Conservation (phyloP, 2,113 vertebrate genomes). For the Perognathus longimembris region DNA sequence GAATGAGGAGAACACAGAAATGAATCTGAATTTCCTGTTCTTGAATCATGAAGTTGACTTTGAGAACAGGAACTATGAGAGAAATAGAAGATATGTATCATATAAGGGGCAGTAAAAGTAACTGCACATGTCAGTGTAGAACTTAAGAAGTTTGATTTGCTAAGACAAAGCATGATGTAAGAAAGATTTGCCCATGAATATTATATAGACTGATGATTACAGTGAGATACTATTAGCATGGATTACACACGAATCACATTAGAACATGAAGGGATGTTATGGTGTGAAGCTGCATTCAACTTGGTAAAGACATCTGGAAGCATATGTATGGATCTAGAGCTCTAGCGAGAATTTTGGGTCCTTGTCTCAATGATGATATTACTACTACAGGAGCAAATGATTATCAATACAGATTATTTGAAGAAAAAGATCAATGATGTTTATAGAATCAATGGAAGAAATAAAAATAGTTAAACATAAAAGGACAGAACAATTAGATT, state of each 20-base stretch:
- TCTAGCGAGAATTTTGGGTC: background rate
- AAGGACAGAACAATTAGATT: background rate
- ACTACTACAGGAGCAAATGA: background rate
- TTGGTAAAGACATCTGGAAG: background rate
- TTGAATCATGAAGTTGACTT: background rate
- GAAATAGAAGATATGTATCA: background rate
- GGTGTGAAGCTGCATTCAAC: background rate
- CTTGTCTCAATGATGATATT: background rate
- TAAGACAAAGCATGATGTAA: background rate
- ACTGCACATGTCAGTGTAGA: background rate
- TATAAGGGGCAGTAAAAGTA: background rate
- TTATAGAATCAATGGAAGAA: too few relatives aligned
- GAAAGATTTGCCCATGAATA: background rate
- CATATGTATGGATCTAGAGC: background rate
- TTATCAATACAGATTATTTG: background rate
- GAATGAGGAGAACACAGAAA: slow-evolving; percentile 20
- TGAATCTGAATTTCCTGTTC: background rate
- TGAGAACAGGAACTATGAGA: background rate
- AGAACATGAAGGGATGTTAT: background rate
- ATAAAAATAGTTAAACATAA: background rate
- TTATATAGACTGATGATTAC: background rate
- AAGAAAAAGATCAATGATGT: background rate
- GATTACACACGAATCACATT: background rate
- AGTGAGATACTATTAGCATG: background rate
- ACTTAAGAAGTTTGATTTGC: background rate